Conservation (phyloP, 2,113 vertebrate genomes). For the Toxotes jaculatrix region DNA sequence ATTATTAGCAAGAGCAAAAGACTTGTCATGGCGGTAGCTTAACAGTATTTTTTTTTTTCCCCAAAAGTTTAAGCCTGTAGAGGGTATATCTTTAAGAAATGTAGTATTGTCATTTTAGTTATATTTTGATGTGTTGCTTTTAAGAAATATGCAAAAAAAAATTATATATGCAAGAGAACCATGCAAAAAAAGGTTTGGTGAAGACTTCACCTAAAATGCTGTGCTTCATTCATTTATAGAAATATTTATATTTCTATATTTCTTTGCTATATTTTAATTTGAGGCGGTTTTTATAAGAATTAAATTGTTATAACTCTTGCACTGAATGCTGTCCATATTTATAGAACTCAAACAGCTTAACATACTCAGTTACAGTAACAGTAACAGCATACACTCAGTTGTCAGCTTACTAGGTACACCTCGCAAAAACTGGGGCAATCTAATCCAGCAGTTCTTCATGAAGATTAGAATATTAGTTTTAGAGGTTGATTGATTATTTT, state of each 20-base stretch:
- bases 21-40: slow-evolving; percentile 57
- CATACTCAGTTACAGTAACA: background rate
- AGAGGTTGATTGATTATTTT: background rate
- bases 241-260: slow-evolving; percentile 76
- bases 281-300: slow-evolving; percentile 75
- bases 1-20: slow-evolving; percentile 56
- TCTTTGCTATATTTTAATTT: slow-evolving; percentile 76
- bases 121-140: slow-evolving; percentile 58
- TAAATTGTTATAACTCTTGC: slow-evolving; percentile 75
- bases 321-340: slow-evolving; percentile 40
- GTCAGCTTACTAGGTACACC: background rate
- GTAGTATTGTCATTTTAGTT: slow-evolving; percentile 45
- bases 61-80: slow-evolving; percentile 49
- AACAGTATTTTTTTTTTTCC: slow-evolving; percentile 10
- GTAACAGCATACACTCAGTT: background rate
- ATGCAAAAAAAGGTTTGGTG: slow-evolving; percentile 61
- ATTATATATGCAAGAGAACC: slow-evolving; percentile 60
- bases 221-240: slow-evolving; percentile 58
- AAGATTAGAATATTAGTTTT: background rate
- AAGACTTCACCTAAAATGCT: slow-evolving; percentile 20
- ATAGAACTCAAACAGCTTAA: background rate
- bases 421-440: background rate
- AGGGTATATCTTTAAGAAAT: slow-evolving; percentile 53
- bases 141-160: slow-evolving; percentile 62
- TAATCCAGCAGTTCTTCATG: background rate